phyloP scores from a whole-genome alignment of 2,797 vertebrate genomes.

The Phalanger gymnotis region DNA sequence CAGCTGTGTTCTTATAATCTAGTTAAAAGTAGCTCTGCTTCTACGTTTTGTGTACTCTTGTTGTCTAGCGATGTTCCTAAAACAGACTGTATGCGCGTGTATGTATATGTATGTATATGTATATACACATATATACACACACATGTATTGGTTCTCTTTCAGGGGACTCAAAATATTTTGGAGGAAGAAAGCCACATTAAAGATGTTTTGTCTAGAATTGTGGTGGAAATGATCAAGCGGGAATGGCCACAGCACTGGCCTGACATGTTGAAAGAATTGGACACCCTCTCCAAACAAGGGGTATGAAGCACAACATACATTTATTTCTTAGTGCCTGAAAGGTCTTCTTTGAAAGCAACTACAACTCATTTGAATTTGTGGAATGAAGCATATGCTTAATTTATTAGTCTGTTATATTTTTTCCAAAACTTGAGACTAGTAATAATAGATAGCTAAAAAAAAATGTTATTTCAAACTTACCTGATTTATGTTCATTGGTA shows the following conservation, averaged over 20 bases:
- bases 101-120: too few relatives aligned
- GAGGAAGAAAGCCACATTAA: constrained; percentile 98
- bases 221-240: constrained; percentile 98
- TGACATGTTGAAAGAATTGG: constrained; percentile 97
- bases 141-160: constrained; percentile 43
- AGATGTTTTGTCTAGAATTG: constrained; percentile 95
- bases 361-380: neutral
- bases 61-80: neutral
- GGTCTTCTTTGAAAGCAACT: neutral
- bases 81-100: neutral
- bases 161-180: constrained; percentile 94
- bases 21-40: constrained; percentile 22
- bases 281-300: constrained; percentile 92
- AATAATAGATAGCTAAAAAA: constrained; percentile 27
- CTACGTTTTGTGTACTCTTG: neutral
- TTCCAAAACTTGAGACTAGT: neutral
- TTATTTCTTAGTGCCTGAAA: neutral
- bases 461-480: constrained; percentile 4
- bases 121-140: too few relatives aligned
- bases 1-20: constrained; percentile 52
- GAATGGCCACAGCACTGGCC: constrained; percentile 99
- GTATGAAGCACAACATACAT: constrained; percentile 83
- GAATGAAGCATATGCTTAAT: neutral
- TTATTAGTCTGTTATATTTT: neutral
- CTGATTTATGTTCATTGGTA: constrained; percentile 71